Conservation (phyloP, 2,797 vertebrate species). For the Platalea minor region DNA sequence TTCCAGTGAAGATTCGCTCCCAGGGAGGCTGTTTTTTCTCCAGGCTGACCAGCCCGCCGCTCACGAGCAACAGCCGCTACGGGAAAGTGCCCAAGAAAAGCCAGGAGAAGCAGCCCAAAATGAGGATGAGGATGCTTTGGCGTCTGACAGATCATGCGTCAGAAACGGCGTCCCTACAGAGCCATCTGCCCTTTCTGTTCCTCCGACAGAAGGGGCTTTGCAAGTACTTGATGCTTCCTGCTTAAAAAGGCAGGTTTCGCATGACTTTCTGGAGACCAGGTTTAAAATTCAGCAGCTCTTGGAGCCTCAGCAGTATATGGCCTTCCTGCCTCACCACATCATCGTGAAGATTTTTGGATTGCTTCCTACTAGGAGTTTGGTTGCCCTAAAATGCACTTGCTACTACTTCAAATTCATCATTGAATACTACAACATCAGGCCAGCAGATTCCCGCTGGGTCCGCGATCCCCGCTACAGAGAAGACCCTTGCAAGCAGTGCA, state of each 20-base stretch:
- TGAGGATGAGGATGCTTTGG: slow-evolving; percentile 10
- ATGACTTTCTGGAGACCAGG: slow-evolving; percentile 88
- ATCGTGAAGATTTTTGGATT: slow-evolving; percentile 87
- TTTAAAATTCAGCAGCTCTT: slow-evolving; percentile 92
- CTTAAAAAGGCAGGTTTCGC: slow-evolving; percentile 80
- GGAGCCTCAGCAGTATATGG: slow-evolving; percentile 90
- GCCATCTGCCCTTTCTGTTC: background rate
- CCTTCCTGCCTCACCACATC: slow-evolving; percentile 90
- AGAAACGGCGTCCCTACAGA: background rate
- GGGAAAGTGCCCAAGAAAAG: slow-evolving; percentile 23
- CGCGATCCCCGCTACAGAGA: slow-evolving; percentile 92
- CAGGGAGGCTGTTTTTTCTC: slow-evolving; percentile 88
- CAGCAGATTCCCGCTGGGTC: slow-evolving; percentile 93
- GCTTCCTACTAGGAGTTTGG: slow-evolving; percentile 89
- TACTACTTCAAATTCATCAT: slow-evolving; percentile 91
- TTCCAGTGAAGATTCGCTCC: slow-evolving; percentile 77
- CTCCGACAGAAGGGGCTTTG: background rate
- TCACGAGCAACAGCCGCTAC: background rate
- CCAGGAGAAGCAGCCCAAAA: background rate
- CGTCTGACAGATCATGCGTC: background rate
- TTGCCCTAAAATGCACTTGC: slow-evolving; percentile 92
- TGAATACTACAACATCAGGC: slow-evolving; percentile 88
- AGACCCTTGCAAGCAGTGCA: slow-evolving; percentile 97
- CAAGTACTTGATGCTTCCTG: slow-evolving; percentile 62
- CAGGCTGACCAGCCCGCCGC: slow-evolving; percentile 33